Evolutionary conservation across 2,888 invertebrate species (phyloP).

Genomic region (Diogma glabrata): DNA sequence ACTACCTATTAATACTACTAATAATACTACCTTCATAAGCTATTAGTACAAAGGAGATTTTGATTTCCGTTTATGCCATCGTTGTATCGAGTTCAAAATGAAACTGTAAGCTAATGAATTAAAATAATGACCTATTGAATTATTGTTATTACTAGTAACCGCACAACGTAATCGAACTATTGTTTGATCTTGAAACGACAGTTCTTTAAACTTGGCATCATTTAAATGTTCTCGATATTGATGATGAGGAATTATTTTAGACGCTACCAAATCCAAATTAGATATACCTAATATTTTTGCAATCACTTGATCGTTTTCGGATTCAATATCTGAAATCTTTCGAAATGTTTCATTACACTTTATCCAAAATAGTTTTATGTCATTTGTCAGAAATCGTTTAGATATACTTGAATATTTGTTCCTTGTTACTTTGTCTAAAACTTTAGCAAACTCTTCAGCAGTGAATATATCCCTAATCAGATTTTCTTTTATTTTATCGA

Average conservation of each 20-base stretch:
- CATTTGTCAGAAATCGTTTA: no score
- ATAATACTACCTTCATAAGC: no score
- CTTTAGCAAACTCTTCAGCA: neutral
- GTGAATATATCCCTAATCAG: neutral
- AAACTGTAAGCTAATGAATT: neutral
- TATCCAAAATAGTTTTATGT: no score
- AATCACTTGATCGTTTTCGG: neutral
- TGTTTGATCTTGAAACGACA: neutral
- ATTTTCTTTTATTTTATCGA: conserved; percentile 11
- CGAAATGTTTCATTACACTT: no score
- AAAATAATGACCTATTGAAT: neutral
- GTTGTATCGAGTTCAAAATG: neutral
- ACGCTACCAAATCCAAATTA: neutral
- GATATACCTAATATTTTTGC: neutral
- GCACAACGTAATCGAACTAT: neutral
- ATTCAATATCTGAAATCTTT: no score
- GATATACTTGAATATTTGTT: neutral
- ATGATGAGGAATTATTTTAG: neutral
- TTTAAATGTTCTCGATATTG: neutral
- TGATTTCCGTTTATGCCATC: neutral
- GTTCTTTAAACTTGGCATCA: neutral
- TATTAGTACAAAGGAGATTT: no score
- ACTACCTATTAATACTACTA: no score
- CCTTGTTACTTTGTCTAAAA: neutral
- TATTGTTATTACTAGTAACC: neutral